Evolutionary conservation across 2,797 vertebrate genomes (phyloP), one percentile per base, ranked within the genome.

Genomic region (Phoebastria nigripes): DNA sequence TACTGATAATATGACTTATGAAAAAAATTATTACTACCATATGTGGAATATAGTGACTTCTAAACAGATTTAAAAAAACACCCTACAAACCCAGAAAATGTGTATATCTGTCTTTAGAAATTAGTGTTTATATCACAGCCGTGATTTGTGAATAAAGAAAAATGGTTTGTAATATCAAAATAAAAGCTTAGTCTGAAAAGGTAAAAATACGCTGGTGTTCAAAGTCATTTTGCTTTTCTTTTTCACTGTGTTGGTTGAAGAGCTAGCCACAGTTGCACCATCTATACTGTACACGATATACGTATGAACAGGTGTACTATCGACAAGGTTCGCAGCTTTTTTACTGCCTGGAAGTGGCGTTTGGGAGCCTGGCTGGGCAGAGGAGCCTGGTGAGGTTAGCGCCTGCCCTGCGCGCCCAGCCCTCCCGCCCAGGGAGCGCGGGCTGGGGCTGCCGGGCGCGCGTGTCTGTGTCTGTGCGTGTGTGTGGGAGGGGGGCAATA

Each of bases 101-200:
- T 98, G 98, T 98, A 98, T 98, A 98, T 98, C 98, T 98, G 98
- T 98, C 98, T 98, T 98, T 98, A 98, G 98, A 98, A 98, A 98
- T 98, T 98, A 98, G 98, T 98, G 98, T 98, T 98, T 98, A 98
- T 98, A 98, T 98, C 98, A 98, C 98, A 97, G 97, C 97, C 98
- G 97, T 98, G 98, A 98, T 98, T 98, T 98, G 98, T 98, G 98
- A 98, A 98, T 98, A 98, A 98, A 98, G 97, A 98, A 98, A 98
- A 98, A 97, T 98, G 98, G 98, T 98, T 98, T 98, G 98, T 98
- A 98, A 98, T 98, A 98, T 98, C 97, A 98, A 98, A 98, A 98
- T 98, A 98, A 98, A 98, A 98, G 98, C 97, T 98, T 98, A 98
- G 98, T 98, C 98, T 98, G 97, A 98, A 98, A 98, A 97, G 97